phyloP scores from a whole-genome alignment of 2,888 invertebrate species.

The Apocheima hispidaria region DNA sequence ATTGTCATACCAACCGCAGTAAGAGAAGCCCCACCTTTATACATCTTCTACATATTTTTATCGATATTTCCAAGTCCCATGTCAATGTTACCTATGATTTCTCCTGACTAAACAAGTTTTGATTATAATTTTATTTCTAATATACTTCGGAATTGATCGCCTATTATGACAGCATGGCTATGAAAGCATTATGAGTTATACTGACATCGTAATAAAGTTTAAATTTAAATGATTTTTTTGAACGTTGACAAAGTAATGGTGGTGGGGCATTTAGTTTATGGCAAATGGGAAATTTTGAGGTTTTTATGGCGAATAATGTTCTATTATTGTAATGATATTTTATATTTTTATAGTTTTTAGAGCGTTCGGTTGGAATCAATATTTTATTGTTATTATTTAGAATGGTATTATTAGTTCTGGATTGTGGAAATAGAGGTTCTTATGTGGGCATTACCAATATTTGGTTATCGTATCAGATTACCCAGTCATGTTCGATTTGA shows the following conservation, averaged over 20 bases:
- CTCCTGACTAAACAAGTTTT: constrained; percentile 56
- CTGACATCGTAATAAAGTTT: constrained; percentile 55
- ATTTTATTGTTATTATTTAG: constrained; percentile 45
- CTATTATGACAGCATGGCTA: constrained; percentile 60
- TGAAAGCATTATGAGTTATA: constrained; percentile 61
- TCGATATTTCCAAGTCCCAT: constrained; percentile 37
- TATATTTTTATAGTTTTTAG: constrained; percentile 48
- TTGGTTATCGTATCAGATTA: constrained; percentile 26
- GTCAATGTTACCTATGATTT: constrained; percentile 50
- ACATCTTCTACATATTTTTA: constrained; percentile 51
- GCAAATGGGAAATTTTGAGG: constrained; percentile 46
- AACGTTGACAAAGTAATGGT: constrained; percentile 60
- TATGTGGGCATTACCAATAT: constrained; percentile 40
- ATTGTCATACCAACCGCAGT: constrained; percentile 38
- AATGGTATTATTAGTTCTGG: constrained; percentile 33
- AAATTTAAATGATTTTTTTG: constrained; percentile 56
- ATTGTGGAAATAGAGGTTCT: constrained; percentile 33
- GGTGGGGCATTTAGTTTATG: constrained; percentile 48
- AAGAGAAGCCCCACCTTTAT: constrained; percentile 42
- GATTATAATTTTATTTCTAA: constrained; percentile 61
- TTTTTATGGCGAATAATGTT: constrained; percentile 56
- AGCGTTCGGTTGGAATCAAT: constrained; percentile 48
- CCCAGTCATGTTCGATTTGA: constrained; percentile 17
- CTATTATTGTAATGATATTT: constrained; percentile 45
- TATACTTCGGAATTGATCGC: constrained; percentile 58